Base-by-base conservation (phyloP, 2,888 invertebrate species). In the Globia sparganii region DNA sequence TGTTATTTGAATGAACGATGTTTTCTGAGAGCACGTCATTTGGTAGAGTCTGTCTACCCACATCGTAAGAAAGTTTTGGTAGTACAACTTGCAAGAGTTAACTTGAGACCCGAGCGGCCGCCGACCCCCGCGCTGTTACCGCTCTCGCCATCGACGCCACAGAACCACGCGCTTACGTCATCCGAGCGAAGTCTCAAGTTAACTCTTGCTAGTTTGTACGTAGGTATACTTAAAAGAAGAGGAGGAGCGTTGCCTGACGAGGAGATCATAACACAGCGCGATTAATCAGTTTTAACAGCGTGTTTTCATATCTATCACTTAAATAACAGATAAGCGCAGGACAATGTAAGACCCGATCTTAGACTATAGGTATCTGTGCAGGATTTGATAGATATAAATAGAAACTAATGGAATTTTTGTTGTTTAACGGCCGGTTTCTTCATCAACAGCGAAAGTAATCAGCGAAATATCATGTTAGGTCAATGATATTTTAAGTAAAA, bases 381-480 rank as follows among this genome's bases (percentile, higher is more conserved):
- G 75, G 34, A 69, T 69, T 84, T 31, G 64, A 75, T 84, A 80
- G 65, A 71, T 74, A 66, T 56, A 68, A 53, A 59, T 18, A 46
- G 0, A 28, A 70, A 40, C 28, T 13, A 46, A 43, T 43, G 21
- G 28, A 6, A 21, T 40, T 65, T 28, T 28, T 28, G 62, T 62
- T 11, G 11, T 64, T n/a, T 18, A 21, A 0, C 5, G 28, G 40
- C 40, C 28, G 21, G 65, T 65, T 43, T 65, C 6, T 65, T 43
- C 65, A 40, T 65, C 21, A 43, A 13, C 21, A 65, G 11, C 1
- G 4, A 40, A 64, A 37, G 37, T 18, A 37, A n/a, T n/a, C 37
- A 34, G 34, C 13, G 8, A 58, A 64, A 28, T n/a, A 56, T n/a
- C n/a, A 13, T 56, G n/a, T n/a, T 28, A 13, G 56, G n/a, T 56